Evolutionary conservation across 1,140 invertebrate species (phyloP).

Genomic region (Euborellia annulipes): DNA sequence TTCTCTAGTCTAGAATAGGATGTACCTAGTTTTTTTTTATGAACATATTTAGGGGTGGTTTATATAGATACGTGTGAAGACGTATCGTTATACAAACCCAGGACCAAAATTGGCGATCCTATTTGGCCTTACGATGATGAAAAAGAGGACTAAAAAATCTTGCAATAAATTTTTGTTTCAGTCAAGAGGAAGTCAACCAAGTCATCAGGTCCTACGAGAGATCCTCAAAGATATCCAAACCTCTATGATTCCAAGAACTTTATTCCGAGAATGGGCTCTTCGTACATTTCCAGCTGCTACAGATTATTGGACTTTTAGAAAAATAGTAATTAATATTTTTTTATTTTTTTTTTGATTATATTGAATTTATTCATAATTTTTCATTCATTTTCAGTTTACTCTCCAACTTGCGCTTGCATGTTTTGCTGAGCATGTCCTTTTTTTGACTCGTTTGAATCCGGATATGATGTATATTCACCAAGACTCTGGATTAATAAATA

Average conservation of each 20-base stretch:
- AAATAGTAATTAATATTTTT: conserved; percentile 49
- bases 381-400: conserved; percentile 49
- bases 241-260: conserved; percentile 69
- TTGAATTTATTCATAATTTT: not conserved
- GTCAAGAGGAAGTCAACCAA: conserved; percentile 57
- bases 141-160: too few species aligned
- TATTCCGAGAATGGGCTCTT: conserved; percentile 79
- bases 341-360: not conserved
- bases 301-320: conserved; percentile 94
- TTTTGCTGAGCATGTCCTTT: conserved; percentile 86
- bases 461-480: conserved; percentile 98
- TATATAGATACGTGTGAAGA: too few species aligned
- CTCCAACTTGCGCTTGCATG: conserved; percentile 75
- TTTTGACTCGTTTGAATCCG: conserved; percentile 83
- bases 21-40: too few species aligned
- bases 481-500: conserved; percentile 86
- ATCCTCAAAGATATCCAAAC: conserved; percentile 79
- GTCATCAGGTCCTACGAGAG: conserved; percentile 76
- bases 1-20: too few species aligned
- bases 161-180: conserved; percentile 23
- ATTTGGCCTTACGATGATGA: too few species aligned
- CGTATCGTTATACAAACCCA: too few species aligned
- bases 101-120: too few species aligned
- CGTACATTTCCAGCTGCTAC: conserved; percentile 77
- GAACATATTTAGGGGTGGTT: too few species aligned